Base-by-base conservation (phyloP, 37 sponge, comb jelly and placozoan genomes). In the Ianthella basta region DNA sequence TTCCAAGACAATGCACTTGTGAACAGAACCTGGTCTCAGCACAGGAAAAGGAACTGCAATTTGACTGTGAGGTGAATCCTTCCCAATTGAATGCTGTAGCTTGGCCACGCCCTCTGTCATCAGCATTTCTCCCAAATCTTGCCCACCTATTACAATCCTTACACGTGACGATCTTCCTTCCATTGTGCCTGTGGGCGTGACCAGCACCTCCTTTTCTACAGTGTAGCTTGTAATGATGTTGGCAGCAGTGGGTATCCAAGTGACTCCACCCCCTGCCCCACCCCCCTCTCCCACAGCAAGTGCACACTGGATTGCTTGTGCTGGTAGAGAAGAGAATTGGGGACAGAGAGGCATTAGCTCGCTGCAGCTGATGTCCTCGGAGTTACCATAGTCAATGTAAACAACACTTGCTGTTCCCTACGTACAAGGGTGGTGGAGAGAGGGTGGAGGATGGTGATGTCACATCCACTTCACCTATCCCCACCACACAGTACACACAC, bases 341-440 rank as follows among this genome's bases (percentile, higher is more conserved):
- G 80, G 85, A 0, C 87, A 82, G 55, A 91, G 90, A 70, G 79
- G 80, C 12, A 70, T 59, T 53, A 93, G 23, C 10, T 67, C 40
- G 6, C 81, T 80, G 14, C 82, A 44, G 8, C 88, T 32, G 39
- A 89, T 59, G 18, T 50, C 38, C 53, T 89, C 95, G 0, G 56
- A 24, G 80, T 95, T 95, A 20, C 95, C 95, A 73, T 86, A 95
- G 59, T 95, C 95, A 68, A 95, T 89, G 56, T 89, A 91, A 79
- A 70, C 56, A 1, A 95, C 92, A 30, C 84, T 36, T 4, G 54
- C 40, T 0, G 69, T 87, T 0, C 44, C 60, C 15, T 92, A 41
- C 89, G 8, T 10, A 15, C 34, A 33, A 68, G 38, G 85, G 20
- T 25, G 8, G 27, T 10, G 4, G n/a, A 13, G 64, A 10, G 64